Evolutionary conservation across 2,113 vertebrate genomes (phyloP), one percentile per base, ranked within the genome.

Genomic region (Myrmecophaga tridactyla): DNA sequence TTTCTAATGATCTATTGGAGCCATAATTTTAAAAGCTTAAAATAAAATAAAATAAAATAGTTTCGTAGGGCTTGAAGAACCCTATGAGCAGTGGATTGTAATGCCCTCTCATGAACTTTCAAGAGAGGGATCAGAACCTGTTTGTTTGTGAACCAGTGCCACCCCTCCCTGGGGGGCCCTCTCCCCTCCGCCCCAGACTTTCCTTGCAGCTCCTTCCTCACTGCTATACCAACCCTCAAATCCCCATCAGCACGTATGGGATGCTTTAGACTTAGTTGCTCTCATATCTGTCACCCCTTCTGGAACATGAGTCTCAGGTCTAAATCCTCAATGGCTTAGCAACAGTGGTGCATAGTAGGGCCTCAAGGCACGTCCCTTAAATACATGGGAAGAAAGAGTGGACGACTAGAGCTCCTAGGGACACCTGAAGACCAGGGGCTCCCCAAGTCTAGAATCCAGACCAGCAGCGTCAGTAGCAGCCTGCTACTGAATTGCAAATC

Each of bases 11-110:
- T 29, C 77, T 67, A 1, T 11, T 80, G 25, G 4, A 70, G 3
- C 18, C 11, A 2, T 51, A 7, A 25, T 69, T 96, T 90, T 25
- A 60, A 56, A 92, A 90, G 39, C n/a, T n/a, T n/a, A n/a, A n/a
- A n/a, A n/a, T n/a, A n/a, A n/a, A n/a, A n/a, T n/a, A n/a, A n/a
- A n/a, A n/a, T n/a, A n/a, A n/a, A 34, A 25, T 62, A 67, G 34
- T 93, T 93, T 86, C 48, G 29, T 46, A 92, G 41, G 65, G 43
- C 72, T 92, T 73, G 73, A 90, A 81, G 21, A 75, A 94, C 36
- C 27, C 23, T 48, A 8, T 34, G 65, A 83, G 15, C 23, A n/a
- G 18, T n/a, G 34, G 5, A 13, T 90, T 94, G 10, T 70, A 70
- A 46, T 1, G 11, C 13, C 29, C 11, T 86, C 48, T 58, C 6